These are phyloP conservation scores for Pristionchus fissidentatus DNA, from an alignment of 2,888 invertebrate species.

Conservation along the genomic window DNA sequence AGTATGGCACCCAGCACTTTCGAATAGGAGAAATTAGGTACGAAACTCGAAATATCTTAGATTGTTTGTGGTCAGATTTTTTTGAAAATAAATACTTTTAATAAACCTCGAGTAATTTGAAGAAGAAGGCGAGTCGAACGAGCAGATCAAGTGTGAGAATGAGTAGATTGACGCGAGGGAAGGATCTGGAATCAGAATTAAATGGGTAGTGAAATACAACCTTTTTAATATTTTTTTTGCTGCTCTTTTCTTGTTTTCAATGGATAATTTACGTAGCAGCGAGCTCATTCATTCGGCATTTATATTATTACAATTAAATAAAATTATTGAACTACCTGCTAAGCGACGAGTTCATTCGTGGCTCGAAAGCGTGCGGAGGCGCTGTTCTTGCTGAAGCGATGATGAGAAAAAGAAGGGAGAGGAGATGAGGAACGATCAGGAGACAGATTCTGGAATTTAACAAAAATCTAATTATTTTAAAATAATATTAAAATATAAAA, in stretches of 20 bases:
- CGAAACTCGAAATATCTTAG: too few species aligned
- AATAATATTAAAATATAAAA: too few species aligned
- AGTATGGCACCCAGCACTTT: background rate
- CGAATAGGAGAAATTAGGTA: too few species aligned
- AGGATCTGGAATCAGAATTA: conserved; percentile 12
- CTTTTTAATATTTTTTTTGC: background rate
- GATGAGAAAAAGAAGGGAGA: conserved; percentile 39
- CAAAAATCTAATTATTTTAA: too few species aligned
- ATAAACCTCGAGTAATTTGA: conserved; percentile 43
- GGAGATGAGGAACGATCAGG: conserved; percentile 16
- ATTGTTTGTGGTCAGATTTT: background rate
- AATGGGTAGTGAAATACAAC: background rate
- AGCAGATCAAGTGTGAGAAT: conserved; percentile 16
- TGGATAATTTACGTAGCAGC: background rate
- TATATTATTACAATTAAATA: background rate
- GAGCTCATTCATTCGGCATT: too few species aligned
- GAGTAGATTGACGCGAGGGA: conserved; percentile 40
- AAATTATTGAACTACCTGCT: conserved; percentile 9
- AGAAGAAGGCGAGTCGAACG: conserved; percentile 35
- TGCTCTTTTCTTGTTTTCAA: too few species aligned
- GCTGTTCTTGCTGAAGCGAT: conserved; percentile 18
- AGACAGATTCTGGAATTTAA: conserved; percentile 11
- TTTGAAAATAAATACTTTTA: background rate
- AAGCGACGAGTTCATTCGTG: conserved; percentile 25
- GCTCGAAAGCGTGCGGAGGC: conserved; percentile 39